phyloP scores from a whole-genome alignment of 2,113 vertebrate species.

The Fregetta grallaria region DNA sequence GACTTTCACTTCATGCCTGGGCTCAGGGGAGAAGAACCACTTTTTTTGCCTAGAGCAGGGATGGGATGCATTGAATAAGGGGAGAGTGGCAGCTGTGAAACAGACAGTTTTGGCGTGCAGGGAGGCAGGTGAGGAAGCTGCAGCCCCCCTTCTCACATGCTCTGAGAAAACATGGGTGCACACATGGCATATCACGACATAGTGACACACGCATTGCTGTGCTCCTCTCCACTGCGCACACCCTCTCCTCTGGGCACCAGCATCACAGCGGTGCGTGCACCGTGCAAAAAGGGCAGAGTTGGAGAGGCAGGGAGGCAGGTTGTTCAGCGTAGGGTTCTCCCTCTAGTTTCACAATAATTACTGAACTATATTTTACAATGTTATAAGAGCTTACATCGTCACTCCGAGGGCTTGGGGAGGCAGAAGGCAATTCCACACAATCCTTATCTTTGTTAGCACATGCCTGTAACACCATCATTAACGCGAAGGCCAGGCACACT shows the following conservation, averaged over 20 bases:
- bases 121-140: neutral
- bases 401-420: neutral
- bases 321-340: neutral
- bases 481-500: neutral
- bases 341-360: neutral
- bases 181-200: fast-evolving
- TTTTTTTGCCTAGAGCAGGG: neutral
- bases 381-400: neutral
- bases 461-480: neutral
- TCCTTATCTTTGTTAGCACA: neutral
- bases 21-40: neutral
- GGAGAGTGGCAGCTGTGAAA: fast-evolving
- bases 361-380: neutral
- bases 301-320: neutral
- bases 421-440: neutral
- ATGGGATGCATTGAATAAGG: neutral
- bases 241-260: neutral
- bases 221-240: fast-evolving
- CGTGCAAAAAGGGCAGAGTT: neutral
- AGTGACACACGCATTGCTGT: fast-evolving
- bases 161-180: neutral
- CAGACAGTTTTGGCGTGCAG: too few relatives aligned
- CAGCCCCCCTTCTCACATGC: neutral
- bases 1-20: neutral
- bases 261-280: fast-evolving